phyloP scores from a whole-genome alignment of 1,140 invertebrate genomes.

The Orius insidiosus region DNA sequence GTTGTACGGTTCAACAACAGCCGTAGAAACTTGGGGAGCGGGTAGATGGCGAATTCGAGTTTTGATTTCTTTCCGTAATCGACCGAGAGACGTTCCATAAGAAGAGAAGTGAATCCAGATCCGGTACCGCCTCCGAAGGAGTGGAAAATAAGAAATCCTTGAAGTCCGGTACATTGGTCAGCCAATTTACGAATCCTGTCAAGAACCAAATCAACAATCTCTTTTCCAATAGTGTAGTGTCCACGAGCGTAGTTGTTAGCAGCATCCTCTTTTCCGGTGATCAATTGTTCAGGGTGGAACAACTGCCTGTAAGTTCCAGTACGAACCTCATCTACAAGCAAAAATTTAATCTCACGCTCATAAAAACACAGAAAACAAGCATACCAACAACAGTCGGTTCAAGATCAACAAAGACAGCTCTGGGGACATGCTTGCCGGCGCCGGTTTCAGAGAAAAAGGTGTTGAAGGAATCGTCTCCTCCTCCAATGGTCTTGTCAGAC shows the following conservation, averaged over 20 bases:
- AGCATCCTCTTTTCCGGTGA: constrained; percentile 46
- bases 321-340: constrained; percentile 38
- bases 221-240: constrained; percentile 33
- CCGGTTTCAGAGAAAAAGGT: constrained; percentile 81
- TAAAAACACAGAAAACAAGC: background rate
- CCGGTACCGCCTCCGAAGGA: constrained; percentile 47
- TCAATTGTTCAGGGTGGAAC: constrained; percentile 43
- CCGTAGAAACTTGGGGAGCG: constrained; percentile 43
- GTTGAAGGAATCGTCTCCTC: constrained; percentile 68
- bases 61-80: constrained; percentile 54
- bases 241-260: constrained; percentile 40
- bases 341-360: too few relatives aligned
- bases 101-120: constrained; percentile 44
- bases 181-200: constrained; percentile 27
- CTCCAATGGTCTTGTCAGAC: constrained; percentile 40
- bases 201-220: constrained; percentile 29
- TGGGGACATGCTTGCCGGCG: constrained; percentile 65
- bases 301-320: constrained; percentile 51
- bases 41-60: constrained; percentile 49
- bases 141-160: constrained; percentile 2
- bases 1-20: constrained; percentile 57
- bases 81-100: constrained; percentile 48
- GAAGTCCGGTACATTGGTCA: constrained; percentile 45
- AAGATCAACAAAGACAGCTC: constrained; percentile 75
- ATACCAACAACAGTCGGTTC: constrained; percentile 31